Conservation (phyloP, 2,797 vertebrate genomes). For the Gastrophryne carolinensis region DNA sequence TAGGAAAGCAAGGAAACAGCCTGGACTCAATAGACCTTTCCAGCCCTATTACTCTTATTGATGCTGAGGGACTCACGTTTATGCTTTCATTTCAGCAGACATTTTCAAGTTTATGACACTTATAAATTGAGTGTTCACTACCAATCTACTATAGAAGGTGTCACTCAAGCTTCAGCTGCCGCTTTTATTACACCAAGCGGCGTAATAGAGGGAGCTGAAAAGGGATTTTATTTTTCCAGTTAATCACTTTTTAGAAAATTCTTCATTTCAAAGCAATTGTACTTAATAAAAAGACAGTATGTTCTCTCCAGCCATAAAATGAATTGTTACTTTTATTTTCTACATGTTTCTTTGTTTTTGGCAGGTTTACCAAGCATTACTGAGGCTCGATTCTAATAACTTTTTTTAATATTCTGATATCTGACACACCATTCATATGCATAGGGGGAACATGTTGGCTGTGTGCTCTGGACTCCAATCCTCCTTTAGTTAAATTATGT, state of each 20-base stretch:
- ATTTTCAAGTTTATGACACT: conserved; percentile 21
- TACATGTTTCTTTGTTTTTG: too few species aligned
- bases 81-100: conserved; percentile 23
- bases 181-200: conserved; percentile 1
- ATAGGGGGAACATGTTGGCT: too few species aligned
- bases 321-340: too few species aligned
- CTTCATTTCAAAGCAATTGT: too few species aligned
- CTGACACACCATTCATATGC: too few species aligned
- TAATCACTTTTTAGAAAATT: neutral
- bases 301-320: too few species aligned
- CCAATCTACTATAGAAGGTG: conserved; percentile 14
- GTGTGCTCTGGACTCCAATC: too few species aligned
- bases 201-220: neutral
- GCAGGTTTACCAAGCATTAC: too few species aligned
- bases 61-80: conserved; percentile 6
- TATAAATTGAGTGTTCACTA: conserved; percentile 24
- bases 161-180: neutral
- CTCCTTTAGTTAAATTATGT: too few species aligned
- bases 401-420: too few species aligned
- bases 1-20: conserved; percentile 6
- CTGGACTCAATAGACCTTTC: conserved; percentile 11
- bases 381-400: too few species aligned
- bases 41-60: conserved; percentile 14
- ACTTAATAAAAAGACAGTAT: too few species aligned
- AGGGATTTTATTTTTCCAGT: neutral